Base-by-base conservation (phyloP, 2,797 vertebrate genomes). In the Esox lucius region DNA sequence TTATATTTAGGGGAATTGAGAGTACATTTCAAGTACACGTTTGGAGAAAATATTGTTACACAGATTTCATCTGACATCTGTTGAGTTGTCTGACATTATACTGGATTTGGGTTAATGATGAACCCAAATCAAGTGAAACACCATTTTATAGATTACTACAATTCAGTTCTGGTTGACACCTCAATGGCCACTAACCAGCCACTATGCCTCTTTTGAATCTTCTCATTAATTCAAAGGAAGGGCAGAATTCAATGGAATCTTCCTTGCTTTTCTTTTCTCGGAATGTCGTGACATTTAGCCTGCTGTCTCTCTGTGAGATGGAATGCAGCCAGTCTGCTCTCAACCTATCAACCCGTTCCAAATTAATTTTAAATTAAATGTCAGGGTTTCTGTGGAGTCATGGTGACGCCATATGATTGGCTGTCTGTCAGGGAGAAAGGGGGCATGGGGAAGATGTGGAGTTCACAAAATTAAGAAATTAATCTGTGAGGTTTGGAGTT, bases 351-450 rank as follows among this genome's bases (percentile, higher is more conserved):
- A 56, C 86, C 80, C 11, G 76, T n/a, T 87, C 82, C 82, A 86
- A 88, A 88, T 91, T 77, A 80, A 88, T 88, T 85, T 85, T 65
- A 84, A 80, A 87, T 80, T 73, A 81, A 81, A 88, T 81, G 86
- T 78, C 70, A 56, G 79, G 56, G 90, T 91, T 90, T 85, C 88
- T 86, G 83, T 87, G 90, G 90, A 91, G 88, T 92, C 82, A 48
- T 24, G 12, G 69, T 17, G 70, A n/a, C n/a, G n/a, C n/a, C n/a
- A n/a, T n/a, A 80, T 80, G 72, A 77, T 65, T 68, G 3, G 49
- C 16, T 51, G 49, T 51, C 49, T 19, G 4, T 51, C 49, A 51
- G 49, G 49, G 49, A 51, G 49, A 19, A 17, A 51, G 19, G 1
- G 49, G 16, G 49, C 16, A 51, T 51, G 49, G 49, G 4, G 8